These are phyloP conservation scores for Protosalanx chinensis DNA, from an alignment of 2,797 vertebrate genomes.

Conservation along the genomic window DNA sequence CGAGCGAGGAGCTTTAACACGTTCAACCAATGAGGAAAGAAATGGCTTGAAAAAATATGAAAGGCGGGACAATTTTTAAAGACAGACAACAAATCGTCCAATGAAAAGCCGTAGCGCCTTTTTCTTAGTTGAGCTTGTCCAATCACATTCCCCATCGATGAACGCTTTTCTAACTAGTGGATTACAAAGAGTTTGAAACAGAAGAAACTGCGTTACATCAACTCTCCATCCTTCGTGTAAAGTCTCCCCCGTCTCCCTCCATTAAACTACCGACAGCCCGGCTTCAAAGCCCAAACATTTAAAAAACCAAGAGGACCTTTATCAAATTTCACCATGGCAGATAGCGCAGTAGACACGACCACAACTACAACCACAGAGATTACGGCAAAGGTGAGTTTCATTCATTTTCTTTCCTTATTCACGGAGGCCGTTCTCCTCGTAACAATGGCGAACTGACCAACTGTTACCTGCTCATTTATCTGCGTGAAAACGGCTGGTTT, in stretches of 20 bases:
- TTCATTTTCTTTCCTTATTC: conserved; percentile 6
- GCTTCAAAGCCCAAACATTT: background rate
- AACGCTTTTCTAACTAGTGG: conserved; percentile 58
- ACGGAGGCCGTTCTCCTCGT: background rate
- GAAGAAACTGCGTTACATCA: conserved; percentile 67
- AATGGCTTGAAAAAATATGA: conserved; percentile 24
- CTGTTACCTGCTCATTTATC: too few species aligned
- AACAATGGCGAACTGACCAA: background rate
- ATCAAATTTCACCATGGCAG: conserved; percentile 71
- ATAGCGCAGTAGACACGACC: conserved; percentile 77
- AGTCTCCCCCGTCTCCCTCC: conserved; percentile 21
- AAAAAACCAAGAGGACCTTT: conserved; percentile 36
- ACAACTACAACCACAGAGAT: conserved; percentile 72
- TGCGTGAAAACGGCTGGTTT: too few species aligned
- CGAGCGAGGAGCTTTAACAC: conserved; percentile 54
- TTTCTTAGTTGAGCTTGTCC: conserved; percentile 37
- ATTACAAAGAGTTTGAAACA: conserved; percentile 64
- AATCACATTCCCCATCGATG: conserved; percentile 55
- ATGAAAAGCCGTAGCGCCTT: conserved; percentile 32
- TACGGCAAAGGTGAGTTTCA: conserved; percentile 75
- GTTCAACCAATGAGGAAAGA: conserved; percentile 59
- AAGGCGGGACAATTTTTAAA: conserved; percentile 11
- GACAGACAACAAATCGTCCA: conserved; percentile 55
- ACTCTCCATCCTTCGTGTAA: conserved; percentile 65
- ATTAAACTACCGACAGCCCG: background rate